A percentile compares a stretch with the other conserved stretches of the same genome.
Conservation (phyloP, 2,113 vertebrate species). For the Barnardius zonarius region DNA sequence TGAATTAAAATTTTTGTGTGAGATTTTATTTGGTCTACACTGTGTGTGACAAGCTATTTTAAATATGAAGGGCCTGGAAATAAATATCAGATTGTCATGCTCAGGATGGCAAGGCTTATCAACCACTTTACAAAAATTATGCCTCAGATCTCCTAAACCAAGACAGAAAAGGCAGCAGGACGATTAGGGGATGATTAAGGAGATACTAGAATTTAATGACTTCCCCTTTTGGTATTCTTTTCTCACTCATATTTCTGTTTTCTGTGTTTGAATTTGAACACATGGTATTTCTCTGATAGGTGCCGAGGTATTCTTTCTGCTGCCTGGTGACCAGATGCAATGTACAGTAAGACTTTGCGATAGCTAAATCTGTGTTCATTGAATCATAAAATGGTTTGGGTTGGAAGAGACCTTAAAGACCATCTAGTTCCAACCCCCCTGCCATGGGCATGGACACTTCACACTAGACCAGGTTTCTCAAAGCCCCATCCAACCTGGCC, state of each 20-base stretch:
- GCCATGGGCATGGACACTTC: not conserved
- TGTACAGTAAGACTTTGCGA: not conserved
- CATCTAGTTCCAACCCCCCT: not conserved
- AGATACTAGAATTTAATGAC: not conserved
- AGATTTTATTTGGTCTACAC: not conserved
- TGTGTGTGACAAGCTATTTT: not conserved
- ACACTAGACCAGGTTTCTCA: not conserved
- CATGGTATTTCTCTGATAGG: not conserved
- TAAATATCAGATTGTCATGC: not conserved
- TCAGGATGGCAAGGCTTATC: not conserved
- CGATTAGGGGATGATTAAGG: not conserved
- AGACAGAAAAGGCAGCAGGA: not conserved
- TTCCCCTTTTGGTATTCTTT: not conserved
- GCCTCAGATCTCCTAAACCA: not conserved
- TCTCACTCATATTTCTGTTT: not conserved
- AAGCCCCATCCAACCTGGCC: not conserved
- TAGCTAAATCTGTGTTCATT: not conserved
- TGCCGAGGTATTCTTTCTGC: not conserved
- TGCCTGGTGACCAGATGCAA: not conserved
- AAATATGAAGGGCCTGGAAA: not conserved
- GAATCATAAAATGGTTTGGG: not conserved
- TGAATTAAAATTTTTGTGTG: not conserved
- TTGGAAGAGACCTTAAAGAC: not conserved
- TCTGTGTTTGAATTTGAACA: not conserved
- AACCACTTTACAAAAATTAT: not conserved